Evolutionary conservation across 2,113 vertebrate genomes (phyloP).

Genomic region (Ploceus nigricollis): DNA sequence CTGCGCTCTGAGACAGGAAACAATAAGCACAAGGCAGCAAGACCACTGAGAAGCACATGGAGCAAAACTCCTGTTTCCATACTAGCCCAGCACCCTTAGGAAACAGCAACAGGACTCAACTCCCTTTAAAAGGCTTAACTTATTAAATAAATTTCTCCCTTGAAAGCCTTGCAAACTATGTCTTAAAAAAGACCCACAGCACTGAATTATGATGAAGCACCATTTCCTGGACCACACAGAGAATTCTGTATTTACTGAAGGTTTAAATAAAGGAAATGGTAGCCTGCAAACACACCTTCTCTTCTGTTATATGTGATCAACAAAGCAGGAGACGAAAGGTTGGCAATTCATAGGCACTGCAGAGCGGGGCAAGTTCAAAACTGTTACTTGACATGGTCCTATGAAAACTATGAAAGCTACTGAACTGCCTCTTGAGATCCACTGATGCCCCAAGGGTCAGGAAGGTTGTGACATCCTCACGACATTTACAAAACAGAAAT

Average conservation of each 20-base stretch:
- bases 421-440: neutral
- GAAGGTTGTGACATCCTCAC: neutral
- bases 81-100: neutral
- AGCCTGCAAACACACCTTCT: neutral
- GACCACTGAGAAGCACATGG: conserved; percentile 8
- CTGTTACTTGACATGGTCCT: neutral
- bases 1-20: neutral
- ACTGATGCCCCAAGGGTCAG: neutral
- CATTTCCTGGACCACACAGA: neutral
- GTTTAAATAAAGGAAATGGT: neutral
- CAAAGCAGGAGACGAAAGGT: neutral
- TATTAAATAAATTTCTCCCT: neutral
- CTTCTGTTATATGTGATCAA: neutral
- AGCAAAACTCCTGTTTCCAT: neutral
- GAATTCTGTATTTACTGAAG: neutral
- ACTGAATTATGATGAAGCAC: neutral
- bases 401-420: neutral
- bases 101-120: neutral
- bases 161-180: neutral
- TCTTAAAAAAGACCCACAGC: neutral
- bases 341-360: neutral
- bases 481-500: neutral
- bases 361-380: neutral
- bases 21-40: neutral
- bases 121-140: neutral